Conservation (phyloP, 1,140 invertebrate species). For the Hestina assimilis region DNA sequence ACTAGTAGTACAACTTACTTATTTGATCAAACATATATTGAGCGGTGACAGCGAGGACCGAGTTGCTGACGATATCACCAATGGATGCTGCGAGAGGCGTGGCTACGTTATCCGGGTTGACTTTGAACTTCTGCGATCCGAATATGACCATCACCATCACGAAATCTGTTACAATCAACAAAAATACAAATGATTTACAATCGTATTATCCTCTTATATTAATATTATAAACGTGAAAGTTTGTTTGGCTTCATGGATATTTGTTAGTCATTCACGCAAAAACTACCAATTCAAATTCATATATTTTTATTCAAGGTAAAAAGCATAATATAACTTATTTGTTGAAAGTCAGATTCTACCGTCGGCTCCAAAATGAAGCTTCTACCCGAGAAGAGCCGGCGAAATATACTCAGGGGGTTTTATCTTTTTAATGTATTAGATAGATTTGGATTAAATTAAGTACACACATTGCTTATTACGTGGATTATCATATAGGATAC, state of each 20-base stretch:
- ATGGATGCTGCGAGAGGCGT: conserved; percentile 97
- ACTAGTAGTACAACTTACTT: conserved; percentile 77
- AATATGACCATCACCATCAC: conserved; percentile 93
- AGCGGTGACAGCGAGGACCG: conserved; percentile 87
- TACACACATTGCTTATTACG: too few species aligned
- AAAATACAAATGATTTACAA: background rate
- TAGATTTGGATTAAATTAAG: too few species aligned
- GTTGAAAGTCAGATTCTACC: background rate
- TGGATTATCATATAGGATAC: too few species aligned
- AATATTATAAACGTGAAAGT: too few species aligned
- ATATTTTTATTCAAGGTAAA: background rate
- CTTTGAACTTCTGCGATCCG: conserved; percentile 86
- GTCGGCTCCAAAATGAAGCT: too few species aligned
- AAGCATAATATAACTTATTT: conserved; percentile 1
- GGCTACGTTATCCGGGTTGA: conserved; percentile 98
- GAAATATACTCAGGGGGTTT: too few species aligned
- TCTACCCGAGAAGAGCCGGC: too few species aligned
- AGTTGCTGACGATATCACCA: conserved; percentile 94
- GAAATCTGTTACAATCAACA: conserved; percentile 81
- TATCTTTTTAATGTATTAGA: too few species aligned
- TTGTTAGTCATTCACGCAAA: too few species aligned
- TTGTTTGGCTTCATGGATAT: too few species aligned
- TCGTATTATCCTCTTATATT: too few species aligned
- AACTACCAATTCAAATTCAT: too few species aligned
- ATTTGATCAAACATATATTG: conserved; percentile 83